These are phyloP conservation scores for Camponotus fellah DNA, from an alignment of 2,888 invertebrate genomes.

Conservation along the genomic window DNA sequence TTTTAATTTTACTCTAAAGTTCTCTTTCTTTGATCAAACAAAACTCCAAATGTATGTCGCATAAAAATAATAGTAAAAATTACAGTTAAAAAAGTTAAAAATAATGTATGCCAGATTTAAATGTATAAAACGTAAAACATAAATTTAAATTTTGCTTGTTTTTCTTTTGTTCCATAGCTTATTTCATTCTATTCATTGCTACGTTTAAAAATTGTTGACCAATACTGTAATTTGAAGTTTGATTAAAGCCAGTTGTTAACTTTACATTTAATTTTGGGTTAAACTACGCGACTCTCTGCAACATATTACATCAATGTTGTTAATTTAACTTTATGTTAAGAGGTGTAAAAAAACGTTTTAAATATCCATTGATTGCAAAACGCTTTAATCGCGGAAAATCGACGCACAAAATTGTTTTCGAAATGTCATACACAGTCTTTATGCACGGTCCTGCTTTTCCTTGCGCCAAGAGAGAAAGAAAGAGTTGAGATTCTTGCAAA, in stretches of 20 bases:
- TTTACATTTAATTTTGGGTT: slow-evolving; percentile 26
- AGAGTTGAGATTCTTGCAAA: slow-evolving; percentile 27
- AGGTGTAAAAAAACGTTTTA: slow-evolving; percentile 32
- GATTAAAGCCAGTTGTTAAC: slow-evolving; percentile 22
- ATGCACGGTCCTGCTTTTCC: background rate
- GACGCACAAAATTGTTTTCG: slow-evolving; percentile 20
- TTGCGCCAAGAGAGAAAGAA: slow-evolving; percentile 7
- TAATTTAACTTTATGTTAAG: slow-evolving; percentile 47
- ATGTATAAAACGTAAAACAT: background rate
- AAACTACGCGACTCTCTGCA: slow-evolving; percentile 37
- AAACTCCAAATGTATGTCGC: background rate
- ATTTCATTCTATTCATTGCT: slow-evolving; percentile 3
- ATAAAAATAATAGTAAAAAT: background rate
- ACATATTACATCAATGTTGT: slow-evolving; percentile 36
- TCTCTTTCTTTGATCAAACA: background rate
- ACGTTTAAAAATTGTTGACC: background rate
- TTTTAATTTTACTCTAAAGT: background rate
- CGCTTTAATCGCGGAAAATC: slow-evolving; percentile 12
- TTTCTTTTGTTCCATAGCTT: background rate
- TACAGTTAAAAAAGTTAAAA: background rate
- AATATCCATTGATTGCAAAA: slow-evolving; percentile 28
- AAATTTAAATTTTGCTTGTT: background rate
- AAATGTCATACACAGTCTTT: slow-evolving; percentile 43
- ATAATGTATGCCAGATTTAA: background rate
- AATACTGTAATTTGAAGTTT: slow-evolving; percentile 31